These are phyloP conservation scores for Gila robusta DNA, from an alignment of 2,797 vertebrate species.

Conservation along the genomic window DNA sequence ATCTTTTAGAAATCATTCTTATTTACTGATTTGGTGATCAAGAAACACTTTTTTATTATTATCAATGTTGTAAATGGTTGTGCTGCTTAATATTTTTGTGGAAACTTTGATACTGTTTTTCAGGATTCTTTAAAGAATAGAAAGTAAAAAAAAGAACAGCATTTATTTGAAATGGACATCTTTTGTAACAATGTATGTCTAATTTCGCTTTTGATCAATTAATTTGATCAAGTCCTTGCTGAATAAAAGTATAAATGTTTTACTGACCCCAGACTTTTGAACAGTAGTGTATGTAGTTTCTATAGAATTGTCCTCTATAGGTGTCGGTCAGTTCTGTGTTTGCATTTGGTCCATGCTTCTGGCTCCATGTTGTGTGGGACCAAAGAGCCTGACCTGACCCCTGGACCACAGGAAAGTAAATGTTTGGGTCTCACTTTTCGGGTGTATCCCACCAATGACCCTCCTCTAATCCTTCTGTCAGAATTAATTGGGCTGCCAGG, in stretches of 20 bases:
- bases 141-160: background rate
- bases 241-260: background rate
- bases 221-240: background rate
- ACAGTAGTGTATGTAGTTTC: background rate
- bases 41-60: background rate
- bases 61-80: background rate
- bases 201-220: background rate
- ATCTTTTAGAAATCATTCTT: background rate
- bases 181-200: background rate
- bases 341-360: background rate
- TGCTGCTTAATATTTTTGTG: background rate
- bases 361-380: conserved; percentile 28
- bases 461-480: conserved; percentile 79
- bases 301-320: background rate
- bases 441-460: conserved; percentile 69
- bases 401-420: conserved; percentile 50
- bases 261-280: background rate
- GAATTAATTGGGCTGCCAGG: conserved; percentile 77
- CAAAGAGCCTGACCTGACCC: conserved; percentile 58
- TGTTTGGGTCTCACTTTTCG: conserved; percentile 59
- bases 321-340: conserved; percentile 18
- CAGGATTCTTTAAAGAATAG: background rate
- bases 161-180: background rate
- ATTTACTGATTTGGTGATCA: background rate
- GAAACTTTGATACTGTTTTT: background rate